phyloP scores from a whole-genome alignment of 2,113 vertebrate species.

The Phalacrocorax pelagicus region DNA sequence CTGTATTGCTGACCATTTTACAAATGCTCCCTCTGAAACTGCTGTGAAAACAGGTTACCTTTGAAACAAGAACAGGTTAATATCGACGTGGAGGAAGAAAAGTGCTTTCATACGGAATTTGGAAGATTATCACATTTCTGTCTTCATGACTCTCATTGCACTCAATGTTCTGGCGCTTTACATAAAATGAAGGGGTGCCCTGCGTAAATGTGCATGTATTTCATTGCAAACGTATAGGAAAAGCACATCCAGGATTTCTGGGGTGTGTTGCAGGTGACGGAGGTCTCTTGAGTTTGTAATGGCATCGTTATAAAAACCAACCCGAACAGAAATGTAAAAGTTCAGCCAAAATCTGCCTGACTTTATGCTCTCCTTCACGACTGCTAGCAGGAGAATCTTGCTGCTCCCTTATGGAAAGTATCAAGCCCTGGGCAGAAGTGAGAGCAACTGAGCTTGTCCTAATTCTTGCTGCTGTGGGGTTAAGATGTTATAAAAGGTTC shows the following conservation, averaged over 20 bases:
- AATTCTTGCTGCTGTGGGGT: background rate
- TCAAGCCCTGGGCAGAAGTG: background rate
- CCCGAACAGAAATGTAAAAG: background rate
- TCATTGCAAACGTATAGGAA: rapidly evolving
- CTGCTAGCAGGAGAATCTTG: background rate
- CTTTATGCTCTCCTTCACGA: rapidly evolving
- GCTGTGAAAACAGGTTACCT: background rate
- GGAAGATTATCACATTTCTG: background rate
- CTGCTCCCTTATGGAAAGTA: rapidly evolving
- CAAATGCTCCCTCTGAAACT: background rate
- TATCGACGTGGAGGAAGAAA: rapidly evolving
- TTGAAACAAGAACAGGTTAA: background rate
- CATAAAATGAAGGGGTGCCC: no score
- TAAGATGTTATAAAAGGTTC: rapidly evolving
- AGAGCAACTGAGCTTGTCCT: background rate
- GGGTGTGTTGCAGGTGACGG: background rate
- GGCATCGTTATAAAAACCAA: rapidly evolving
- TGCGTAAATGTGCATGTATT: rapidly evolving
- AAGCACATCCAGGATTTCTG: background rate
- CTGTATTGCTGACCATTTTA: rapidly evolving
- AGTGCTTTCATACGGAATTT: rapidly evolving
- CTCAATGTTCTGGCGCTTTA: rapidly evolving
- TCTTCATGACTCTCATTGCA: background rate
- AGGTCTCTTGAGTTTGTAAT: background rate
- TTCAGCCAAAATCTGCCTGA: background rate